phyloP scores from a whole-genome alignment of 2,797 vertebrate genomes.

The Heterohyrax brucei region DNA sequence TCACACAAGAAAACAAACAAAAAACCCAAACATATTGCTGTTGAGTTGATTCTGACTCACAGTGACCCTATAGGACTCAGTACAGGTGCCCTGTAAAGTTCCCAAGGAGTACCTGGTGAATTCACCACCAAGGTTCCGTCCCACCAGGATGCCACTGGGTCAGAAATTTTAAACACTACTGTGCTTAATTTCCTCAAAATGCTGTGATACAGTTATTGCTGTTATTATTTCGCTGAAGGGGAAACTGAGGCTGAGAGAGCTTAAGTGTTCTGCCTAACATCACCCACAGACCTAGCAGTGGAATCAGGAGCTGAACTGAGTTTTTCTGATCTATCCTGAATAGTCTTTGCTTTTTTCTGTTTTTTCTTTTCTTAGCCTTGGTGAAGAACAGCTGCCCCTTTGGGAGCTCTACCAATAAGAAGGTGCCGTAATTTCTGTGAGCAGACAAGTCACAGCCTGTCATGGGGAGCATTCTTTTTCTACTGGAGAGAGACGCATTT shows the following conservation, averaged over 20 bases:
- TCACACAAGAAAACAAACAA: not conserved
- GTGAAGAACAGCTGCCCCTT: slow-evolving; percentile 64
- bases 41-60: too few relatives aligned
- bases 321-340: not conserved
- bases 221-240: slow-evolving; percentile 13
- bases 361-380: slow-evolving; percentile 67
- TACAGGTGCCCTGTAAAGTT: too few relatives aligned
- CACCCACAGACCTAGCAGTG: not conserved
- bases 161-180: slow-evolving; percentile 16
- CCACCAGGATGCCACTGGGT: not conserved
- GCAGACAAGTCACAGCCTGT: slow-evolving; percentile 69
- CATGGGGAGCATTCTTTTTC: not conserved
- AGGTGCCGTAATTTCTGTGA: slow-evolving; percentile 48
- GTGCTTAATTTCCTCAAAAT: not conserved
- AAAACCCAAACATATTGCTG: too few relatives aligned
- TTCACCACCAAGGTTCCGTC: too few relatives aligned
- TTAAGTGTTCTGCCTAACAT: not conserved
- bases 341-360: slow-evolving; percentile 8
- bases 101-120: too few relatives aligned
- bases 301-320: slow-evolving; percentile 2
- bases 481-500: slow-evolving; percentile 52
- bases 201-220: not conserved
- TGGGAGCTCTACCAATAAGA: slow-evolving; percentile 62
- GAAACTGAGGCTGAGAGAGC: not conserved
- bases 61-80: too few relatives aligned